Evolutionary conservation across 2,888 invertebrate species (phyloP), one percentile per base, ranked within the genome.

Genomic region (Carpatolechia fugitivella): DNA sequence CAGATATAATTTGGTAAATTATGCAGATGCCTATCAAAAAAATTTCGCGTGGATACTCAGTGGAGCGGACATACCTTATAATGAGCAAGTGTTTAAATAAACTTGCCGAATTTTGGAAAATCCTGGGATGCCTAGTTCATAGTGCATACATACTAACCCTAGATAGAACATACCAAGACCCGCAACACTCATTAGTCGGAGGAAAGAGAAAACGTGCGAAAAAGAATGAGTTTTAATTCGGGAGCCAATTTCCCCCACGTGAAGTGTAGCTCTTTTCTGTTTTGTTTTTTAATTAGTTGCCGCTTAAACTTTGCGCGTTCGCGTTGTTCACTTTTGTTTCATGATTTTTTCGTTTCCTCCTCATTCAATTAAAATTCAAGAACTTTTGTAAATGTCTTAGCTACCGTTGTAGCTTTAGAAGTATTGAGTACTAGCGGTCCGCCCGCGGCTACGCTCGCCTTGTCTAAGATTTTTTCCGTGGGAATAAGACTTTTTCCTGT

Each of bases 231-330:
- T 78, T 81, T 76, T 74, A 79, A 84, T 83, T 83, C 77, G 78
- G 74, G 72, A 75, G 81, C 78, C 78, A 80, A 78, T 77, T 74
- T 76, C 73, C 76, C 74, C 65, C 66, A 72, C 76, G 70, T 72
- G 69, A 76, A 78, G 78, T 69, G 75, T 66, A 69, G 69, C 65
- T 69, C 68, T 76, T 75, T 72, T 70, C 58, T 74, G 80, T 83
- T 82, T 84, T 82, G 78, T 82, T 81, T 83, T 82, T 85, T 81
- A 85, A 85, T 86, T 85, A 85, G 80, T 84, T 82, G 77, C 77
- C 82, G 78, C 76, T 84, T 81, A 80, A 81, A 84, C 77, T 81
- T 76, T 74, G 73, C 77, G 74, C 76, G 68, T 78, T 77, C 70
- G 58, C 70, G 69, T 70, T 78, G 74, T 78, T 77, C 72, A 68